These are phyloP conservation scores for Hylyphantes graminicola DNA, from an alignment of 1,140 invertebrate genomes.

Conservation along the genomic window DNA sequence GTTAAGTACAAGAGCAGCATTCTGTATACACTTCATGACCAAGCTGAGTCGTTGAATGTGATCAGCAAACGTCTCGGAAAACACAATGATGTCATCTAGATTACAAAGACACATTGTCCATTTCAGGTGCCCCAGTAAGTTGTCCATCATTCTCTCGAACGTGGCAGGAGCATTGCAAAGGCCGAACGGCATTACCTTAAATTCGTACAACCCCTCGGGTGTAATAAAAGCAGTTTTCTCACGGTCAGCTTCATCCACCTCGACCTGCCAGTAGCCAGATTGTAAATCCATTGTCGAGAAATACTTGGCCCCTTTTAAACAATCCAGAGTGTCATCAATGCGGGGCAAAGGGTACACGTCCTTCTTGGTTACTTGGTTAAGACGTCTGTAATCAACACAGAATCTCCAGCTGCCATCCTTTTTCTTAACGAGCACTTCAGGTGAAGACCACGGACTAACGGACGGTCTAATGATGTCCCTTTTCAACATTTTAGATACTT, in stretches of 20 bases:
- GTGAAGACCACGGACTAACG: slow-evolving; percentile 53
- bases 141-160: slow-evolving; percentile 65
- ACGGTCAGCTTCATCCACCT: slow-evolving; percentile 64
- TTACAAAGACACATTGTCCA: slow-evolving; percentile 56
- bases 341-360: not conserved
- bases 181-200: slow-evolving; percentile 67
- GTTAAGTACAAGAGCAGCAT: slow-evolving; percentile 11
- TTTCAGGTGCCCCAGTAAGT: slow-evolving; percentile 64
- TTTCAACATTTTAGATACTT: slow-evolving; percentile 14
- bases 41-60: slow-evolving; percentile 26
- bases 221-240: slow-evolving; percentile 69
- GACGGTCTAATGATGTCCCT: slow-evolving; percentile 59
- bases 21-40: slow-evolving; percentile 19
- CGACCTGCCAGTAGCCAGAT: slow-evolving; percentile 70
- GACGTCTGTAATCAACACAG: slow-evolving; percentile 70
- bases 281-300: slow-evolving; percentile 69
- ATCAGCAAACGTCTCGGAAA: slow-evolving; percentile 23
- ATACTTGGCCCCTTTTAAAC: slow-evolving; percentile 61
- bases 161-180: slow-evolving; percentile 65
- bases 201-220: slow-evolving; percentile 63
- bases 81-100: slow-evolving; percentile 47
- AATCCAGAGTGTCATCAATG: slow-evolving; percentile 1
- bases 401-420: slow-evolving; percentile 69
- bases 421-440: slow-evolving; percentile 67
- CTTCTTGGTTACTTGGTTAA: not conserved